phyloP scores from a whole-genome alignment of 2,113 vertebrate species.

The Cyanoderma ruficeps region DNA sequence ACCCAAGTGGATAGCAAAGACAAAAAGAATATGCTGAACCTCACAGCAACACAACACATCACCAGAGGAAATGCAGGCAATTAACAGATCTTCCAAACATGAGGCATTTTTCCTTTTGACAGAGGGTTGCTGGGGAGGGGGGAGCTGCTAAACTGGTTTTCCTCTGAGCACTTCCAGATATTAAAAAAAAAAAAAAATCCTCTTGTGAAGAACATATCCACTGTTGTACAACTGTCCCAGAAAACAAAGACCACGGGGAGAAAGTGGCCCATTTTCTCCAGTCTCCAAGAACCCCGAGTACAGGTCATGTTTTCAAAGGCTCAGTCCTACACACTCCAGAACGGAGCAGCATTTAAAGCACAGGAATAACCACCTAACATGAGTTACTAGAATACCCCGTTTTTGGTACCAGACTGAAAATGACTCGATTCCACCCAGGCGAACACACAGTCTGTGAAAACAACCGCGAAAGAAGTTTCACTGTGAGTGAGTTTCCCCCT shows the following conservation, averaged over 20 bases:
- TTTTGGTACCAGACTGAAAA: not conserved
- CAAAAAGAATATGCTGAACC: not conserved
- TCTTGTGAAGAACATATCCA: not conserved
- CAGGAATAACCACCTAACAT: fast-evolving
- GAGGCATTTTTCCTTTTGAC: not conserved
- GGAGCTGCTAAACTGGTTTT: slow-evolving; percentile 37
- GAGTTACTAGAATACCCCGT: not conserved
- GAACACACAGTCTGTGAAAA: not conserved
- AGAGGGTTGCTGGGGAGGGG: not conserved
- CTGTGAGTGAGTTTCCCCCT: slow-evolving; percentile 31
- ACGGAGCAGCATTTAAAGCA: not conserved
- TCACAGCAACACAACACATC: not conserved
- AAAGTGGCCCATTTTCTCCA: slow-evolving; percentile 74
- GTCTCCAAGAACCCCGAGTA: slow-evolving; percentile 46
- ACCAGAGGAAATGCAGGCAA: not conserved
- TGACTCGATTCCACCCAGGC: not conserved
- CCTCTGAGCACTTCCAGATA: not conserved
- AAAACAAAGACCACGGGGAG: slow-evolving; percentile 78
- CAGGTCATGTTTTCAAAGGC: slow-evolving; percentile 47
- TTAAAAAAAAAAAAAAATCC: not conserved
- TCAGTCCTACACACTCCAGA: not conserved
- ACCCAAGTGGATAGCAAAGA: not conserved
- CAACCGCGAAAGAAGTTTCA: not conserved
- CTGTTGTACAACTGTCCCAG: slow-evolving; percentile 72
- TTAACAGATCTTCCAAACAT: not conserved